Base-by-base conservation (phyloP, 2,888 invertebrate genomes). In the Oxytorus armatus region DNA sequence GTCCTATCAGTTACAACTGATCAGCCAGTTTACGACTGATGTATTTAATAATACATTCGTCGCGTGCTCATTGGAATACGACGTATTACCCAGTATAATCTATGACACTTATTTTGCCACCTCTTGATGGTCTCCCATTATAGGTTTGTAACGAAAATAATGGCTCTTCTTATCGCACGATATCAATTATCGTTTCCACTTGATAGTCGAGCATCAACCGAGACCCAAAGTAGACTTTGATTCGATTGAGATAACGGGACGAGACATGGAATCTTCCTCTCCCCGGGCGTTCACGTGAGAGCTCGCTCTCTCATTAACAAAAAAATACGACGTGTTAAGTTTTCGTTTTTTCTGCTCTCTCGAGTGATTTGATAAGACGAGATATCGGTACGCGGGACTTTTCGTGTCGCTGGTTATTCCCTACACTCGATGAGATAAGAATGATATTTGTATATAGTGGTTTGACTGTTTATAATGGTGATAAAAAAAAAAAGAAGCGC, bases 161-260 rank as follows among this genome's bases (percentile, higher is more conserved):
- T 39, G 36, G 4, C 14, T 57, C 72, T 59, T 33, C 10, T 73
- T 73, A 51, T 68, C 53, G 7, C 42, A 18, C 49, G 51, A 42
- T 63, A 73, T 61, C 49, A 61, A 63, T 42, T 51, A 42, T 51
- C n/a, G n/a, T n/a, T n/a, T n/a, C n/a, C n/a, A n/a, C n/a, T n/a
- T n/a, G n/a, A n/a, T n/a, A n/a, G n/a, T n/a, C n/a, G n/a, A n/a
- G n/a, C n/a, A n/a, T n/a, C n/a, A n/a, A 29, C 5, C 16, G 16
- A 25, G 51, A 11, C 16, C 39, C 29, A 14, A 65, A 18, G 25
- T 33, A 29, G 44, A 73, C 63, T 65, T 55, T 53, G 51, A 59
- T 65, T 53, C 63, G 53, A 65, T 53, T 23, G 16, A 10, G 59
- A 53, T 65, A 74, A 44, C n/a, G 14, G 42, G 21, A 39, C 5